phyloP scores from a whole-genome alignment of 2,113 vertebrate genomes.

The Polypterus bichir region DNA sequence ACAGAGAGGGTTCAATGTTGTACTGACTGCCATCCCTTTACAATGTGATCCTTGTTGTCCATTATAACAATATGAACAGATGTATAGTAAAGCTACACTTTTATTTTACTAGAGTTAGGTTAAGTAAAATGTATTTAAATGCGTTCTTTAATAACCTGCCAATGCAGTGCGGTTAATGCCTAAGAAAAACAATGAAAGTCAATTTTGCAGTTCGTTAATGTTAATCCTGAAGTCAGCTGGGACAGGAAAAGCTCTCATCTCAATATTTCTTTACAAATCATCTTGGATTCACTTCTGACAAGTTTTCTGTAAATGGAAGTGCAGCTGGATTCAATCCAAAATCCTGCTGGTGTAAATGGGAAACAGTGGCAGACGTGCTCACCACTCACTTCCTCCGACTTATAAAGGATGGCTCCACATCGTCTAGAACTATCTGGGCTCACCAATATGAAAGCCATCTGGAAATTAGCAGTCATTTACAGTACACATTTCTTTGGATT shows the following conservation, averaged over 20 bases:
- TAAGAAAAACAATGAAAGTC: background rate
- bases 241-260: background rate
- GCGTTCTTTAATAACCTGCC: background rate
- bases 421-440: conserved; percentile 30
- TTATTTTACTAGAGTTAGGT: too few relatives aligned
- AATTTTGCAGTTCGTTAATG: background rate
- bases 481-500: background rate
- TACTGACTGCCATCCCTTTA: too few relatives aligned
- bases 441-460: conserved; percentile 34
- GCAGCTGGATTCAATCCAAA: conserved; percentile 9
- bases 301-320: conserved; percentile 2
- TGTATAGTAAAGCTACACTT: too few relatives aligned
- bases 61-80: too few relatives aligned
- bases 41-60: too few relatives aligned
- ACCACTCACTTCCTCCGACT: conserved; percentile 42
- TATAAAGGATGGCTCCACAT: conserved; percentile 47
- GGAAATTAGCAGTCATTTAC: conserved; percentile 4
- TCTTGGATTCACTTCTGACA: conserved; percentile 12
- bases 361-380: conserved; percentile 37
- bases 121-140: background rate
- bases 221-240: background rate
- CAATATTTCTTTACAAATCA: conserved; percentile 16
- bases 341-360: conserved; percentile 25
- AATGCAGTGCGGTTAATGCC: background rate
- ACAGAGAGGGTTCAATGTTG: too few relatives aligned